Percentiles rank a stretch among this genome's conserved stretches.
Conservation (phyloP, 1,140 invertebrate species). For the Dendrolimus kikuchii region DNA sequence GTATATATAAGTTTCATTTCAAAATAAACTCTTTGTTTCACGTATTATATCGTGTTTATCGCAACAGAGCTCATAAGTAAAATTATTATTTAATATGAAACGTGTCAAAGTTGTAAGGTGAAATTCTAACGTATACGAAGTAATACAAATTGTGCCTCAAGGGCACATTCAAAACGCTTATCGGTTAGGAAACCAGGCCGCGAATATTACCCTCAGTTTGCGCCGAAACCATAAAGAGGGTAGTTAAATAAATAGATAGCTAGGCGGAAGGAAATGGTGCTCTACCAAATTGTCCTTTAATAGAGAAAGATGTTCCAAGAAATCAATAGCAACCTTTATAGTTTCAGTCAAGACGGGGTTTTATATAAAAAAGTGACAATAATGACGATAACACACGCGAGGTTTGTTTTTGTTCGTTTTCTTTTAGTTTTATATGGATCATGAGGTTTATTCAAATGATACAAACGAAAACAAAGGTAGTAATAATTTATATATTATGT, state of each 20-base stretch:
- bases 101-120: constrained; percentile 5
- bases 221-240: constrained; percentile 25
- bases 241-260: constrained; percentile 37
- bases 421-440: no score
- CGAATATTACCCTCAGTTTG: constrained; percentile 12
- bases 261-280: constrained; percentile 18
- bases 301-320: constrained; percentile 28
- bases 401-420: no score
- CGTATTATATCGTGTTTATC: background rate
- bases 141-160: constrained; percentile 12
- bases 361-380: constrained; percentile 18
- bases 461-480: no score
- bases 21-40: no score
- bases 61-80: constrained; percentile 1
- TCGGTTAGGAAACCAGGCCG: constrained; percentile 11
- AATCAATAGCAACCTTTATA: constrained; percentile 37
- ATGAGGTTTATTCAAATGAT: no score
- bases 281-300: constrained; percentile 29
- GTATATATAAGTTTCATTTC: no score
- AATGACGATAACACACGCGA: constrained; percentile 1
- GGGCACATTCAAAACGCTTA: constrained; percentile 11
- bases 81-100: no score
- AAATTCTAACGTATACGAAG: constrained; percentile 8
- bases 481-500: no score
- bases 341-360: constrained; percentile 16